Evolutionary conservation across 1,140 invertebrate genomes (phyloP), one percentile per base, ranked within the genome.

Genomic region (Lineus longissimus): DNA sequence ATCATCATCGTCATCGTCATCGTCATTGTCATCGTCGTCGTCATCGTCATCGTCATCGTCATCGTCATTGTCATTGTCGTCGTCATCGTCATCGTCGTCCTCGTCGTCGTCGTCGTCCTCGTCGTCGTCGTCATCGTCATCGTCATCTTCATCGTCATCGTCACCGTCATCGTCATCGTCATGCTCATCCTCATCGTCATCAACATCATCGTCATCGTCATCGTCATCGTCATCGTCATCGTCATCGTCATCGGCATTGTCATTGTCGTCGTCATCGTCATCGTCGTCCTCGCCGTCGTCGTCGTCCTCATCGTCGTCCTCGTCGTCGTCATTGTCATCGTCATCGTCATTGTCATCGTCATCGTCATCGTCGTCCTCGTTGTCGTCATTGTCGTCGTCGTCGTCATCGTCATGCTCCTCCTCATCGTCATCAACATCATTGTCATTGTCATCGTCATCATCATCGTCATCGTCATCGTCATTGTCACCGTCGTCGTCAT

Each of bases 321-420:
- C 59, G 27, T 54, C 59, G 27, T 61, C 59, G 27, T 57, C 2
- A 55, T 61, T 41, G 30, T 54, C 59, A 61, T 61, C 1, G 55
- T 61, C 59, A 55, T 61, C 40, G 55, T 61, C 59, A 61, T 61
- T 41, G 55, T 55, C 59, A 61, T 55, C 59, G 55, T 55, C 59
- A 55, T 2, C 59, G 29, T 55, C 59, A 61, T 57, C 59, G 23
- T n/a, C 41, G n/a, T n/a, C n/a, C n/a, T n/a, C n/a, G n/a, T n/a
- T n/a, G n/a, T n/a, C n/a, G n/a, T n/a, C n/a, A n/a, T n/a, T n/a
- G n/a, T n/a, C n/a, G n/a, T n/a, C n/a, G n/a, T n/a, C n/a, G n/a
- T n/a, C n/a, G n/a, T n/a, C n/a, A n/a, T n/a, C n/a, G n/a, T n/a
- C n/a, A n/a, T n/a, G n/a, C n/a, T n/a, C n/a, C n/a, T n/a, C n/a